These are phyloP conservation scores for Ornithoptera alexandrae DNA, from an alignment of 2,888 invertebrate genomes.

Conservation along the genomic window DNA sequence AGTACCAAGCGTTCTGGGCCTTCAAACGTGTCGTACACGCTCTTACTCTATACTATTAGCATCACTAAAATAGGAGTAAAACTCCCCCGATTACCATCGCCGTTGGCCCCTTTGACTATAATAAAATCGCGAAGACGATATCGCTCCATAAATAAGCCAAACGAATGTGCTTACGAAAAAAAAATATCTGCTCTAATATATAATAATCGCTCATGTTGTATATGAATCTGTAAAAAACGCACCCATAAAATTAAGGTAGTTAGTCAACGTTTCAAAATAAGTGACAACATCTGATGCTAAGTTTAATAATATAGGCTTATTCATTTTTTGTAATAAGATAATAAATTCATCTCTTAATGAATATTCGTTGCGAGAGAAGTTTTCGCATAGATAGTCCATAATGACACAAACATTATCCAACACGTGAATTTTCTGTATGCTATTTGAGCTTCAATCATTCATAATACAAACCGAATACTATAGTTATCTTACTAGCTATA, in stretches of 20 bases:
- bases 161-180: background rate
- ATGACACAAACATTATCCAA: constrained; percentile 47
- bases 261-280: constrained; percentile 44
- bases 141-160: constrained; percentile 8
- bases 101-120: constrained; percentile 46
- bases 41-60: constrained; percentile 31
- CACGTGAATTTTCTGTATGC: constrained; percentile 50
- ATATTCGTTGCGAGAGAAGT: constrained; percentile 35
- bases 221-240: constrained; percentile 31
- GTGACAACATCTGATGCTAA: constrained; percentile 46
- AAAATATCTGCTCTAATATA: background rate
- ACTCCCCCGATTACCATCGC: constrained; percentile 47
- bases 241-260: constrained; percentile 61
- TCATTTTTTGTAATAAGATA: constrained; percentile 45
- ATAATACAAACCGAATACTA: no score
- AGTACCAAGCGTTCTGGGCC: constrained; percentile 32
- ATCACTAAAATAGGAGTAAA: constrained; percentile 44
- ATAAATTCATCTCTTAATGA: constrained; percentile 37
- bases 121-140: constrained; percentile 8
- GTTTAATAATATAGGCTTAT: constrained; percentile 51
- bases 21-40: constrained; percentile 33
- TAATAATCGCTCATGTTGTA: background rate
- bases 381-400: constrained; percentile 54
- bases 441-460: background rate
- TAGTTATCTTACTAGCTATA: no score